Base-by-base conservation (phyloP, 2,797 vertebrate genomes). In the Cossypha caffra region DNA sequence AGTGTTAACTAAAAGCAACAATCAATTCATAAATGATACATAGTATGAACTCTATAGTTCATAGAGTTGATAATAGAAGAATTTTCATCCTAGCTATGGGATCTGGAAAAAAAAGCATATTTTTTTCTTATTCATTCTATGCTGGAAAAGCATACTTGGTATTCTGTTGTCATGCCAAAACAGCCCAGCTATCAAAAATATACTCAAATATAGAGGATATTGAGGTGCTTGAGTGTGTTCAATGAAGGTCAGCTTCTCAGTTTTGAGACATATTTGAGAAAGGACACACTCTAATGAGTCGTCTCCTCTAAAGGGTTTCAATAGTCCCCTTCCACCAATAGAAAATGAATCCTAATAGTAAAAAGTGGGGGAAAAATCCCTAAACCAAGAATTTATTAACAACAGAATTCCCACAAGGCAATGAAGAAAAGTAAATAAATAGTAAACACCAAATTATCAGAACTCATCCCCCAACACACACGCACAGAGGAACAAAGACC, bases 321-420 rank as follows among this genome's bases (percentile, higher is more conserved):
- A 45, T 10, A 59, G 13, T 38, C 45, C n/a, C 5, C 7, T 15
- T 67, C 10, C 23, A 45, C 5, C 24, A n/a, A 67, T 0, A 51
- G 10, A 37, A 75, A 45, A n/a, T 19, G 0, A 59, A 67, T 75
- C 43, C 8, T 37, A 43, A 45, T 11, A 51, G 18, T 40, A 21
- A 12, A 85, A 67, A 43, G 15, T 37, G 17, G 13, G 24, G 26
- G 25, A 50, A 18, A 3, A 18, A 8, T 45, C 1, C 5, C 20
- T 10, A 51, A 42, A 43, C 12, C 8, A 66, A 66, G 26, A 51
- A 12, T 75, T 75, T 58, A 42, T 66, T 66, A 43, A 19, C 11
- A 66, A 42, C 43, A 74, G 17, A 37, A 50, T 74, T 28, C 26
- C 25, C 51, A 57, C 26, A 37, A 50, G 31, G 23, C 45, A 67